Conservation (phyloP, 2,113 vertebrate genomes). For the Leucosticte australis region DNA sequence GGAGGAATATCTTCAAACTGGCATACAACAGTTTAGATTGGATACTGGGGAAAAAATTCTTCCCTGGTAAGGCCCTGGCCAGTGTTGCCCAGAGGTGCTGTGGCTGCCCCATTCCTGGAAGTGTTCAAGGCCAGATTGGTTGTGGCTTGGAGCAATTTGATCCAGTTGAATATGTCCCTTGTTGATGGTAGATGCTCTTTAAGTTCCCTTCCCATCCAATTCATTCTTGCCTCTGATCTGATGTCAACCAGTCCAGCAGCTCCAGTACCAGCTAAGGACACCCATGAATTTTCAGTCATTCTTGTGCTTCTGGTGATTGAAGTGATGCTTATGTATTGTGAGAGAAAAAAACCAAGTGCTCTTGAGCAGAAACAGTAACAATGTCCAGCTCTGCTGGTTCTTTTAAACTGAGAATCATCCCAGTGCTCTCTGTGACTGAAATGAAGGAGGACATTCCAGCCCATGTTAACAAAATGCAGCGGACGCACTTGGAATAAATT, state of each 20-base stretch:
- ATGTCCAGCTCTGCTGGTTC: not conserved
- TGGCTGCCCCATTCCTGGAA: not conserved
- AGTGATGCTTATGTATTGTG: accelerated
- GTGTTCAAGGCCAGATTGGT: accelerated
- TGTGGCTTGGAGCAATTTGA: not conserved
- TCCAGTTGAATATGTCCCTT: accelerated
- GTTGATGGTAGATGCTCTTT: not conserved
- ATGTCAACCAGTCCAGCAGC: not conserved
- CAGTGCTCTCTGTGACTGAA: not conserved
- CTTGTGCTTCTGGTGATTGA: not conserved
- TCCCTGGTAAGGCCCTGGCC: not conserved
- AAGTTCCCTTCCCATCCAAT: not conserved
- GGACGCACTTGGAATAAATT: conserved; percentile 5
- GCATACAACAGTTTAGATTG: not conserved
- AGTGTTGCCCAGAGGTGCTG: not conserved
- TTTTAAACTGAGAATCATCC: not conserved
- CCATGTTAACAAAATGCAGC: not conserved
- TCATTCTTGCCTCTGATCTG: not conserved
- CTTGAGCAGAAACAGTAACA: not conserved
- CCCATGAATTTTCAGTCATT: not conserved
- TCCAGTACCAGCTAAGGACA: not conserved
- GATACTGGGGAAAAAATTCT: not conserved
- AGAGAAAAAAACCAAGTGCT: not conserved
- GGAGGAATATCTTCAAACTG: not conserved
- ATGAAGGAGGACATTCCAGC: not conserved